These are phyloP conservation scores for Cepphus grylle DNA, from an alignment of 2,113 vertebrate species.

Conservation along the genomic window DNA sequence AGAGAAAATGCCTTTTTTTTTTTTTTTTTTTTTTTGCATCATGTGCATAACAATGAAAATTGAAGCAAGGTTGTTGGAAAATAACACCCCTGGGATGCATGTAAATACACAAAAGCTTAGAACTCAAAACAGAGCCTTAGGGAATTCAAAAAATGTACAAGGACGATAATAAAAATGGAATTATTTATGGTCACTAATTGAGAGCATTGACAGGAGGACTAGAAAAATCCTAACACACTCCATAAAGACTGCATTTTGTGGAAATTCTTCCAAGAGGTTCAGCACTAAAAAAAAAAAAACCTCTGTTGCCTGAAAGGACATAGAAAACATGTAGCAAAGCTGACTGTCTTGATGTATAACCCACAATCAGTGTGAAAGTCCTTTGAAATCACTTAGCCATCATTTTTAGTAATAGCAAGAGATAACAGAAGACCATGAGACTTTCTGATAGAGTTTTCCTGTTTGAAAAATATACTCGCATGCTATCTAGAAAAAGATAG, in stretches of 20 bases:
- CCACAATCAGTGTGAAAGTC: background rate
- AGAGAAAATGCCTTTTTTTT: background rate
- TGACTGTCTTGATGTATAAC: background rate
- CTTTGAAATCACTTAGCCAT: background rate
- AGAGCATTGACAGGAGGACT: background rate
- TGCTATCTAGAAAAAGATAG: background rate
- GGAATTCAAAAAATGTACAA: slow-evolving; percentile 24
- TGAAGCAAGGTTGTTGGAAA: background rate
- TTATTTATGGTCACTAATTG: slow-evolving; percentile 61
- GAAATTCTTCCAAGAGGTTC: background rate
- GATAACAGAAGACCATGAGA: background rate
- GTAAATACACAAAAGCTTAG: slow-evolving; percentile 29
- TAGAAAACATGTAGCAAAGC: background rate
- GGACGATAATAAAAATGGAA: slow-evolving; percentile 48
- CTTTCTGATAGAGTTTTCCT: background rate
- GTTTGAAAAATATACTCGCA: background rate
- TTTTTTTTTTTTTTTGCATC: background rate
- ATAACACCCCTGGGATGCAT: slow-evolving; percentile 24
- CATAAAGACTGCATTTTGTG: background rate
- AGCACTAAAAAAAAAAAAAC: background rate
- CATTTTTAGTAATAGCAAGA: background rate
- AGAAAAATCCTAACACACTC: background rate
- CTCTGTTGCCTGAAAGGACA: background rate
- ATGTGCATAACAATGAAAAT: slow-evolving; percentile 25
- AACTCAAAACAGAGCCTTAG: slow-evolving; percentile 39